These are phyloP conservation scores for Malurus melanocephalus DNA, from an alignment of 2,113 vertebrate genomes.

Conservation along the genomic window DNA sequence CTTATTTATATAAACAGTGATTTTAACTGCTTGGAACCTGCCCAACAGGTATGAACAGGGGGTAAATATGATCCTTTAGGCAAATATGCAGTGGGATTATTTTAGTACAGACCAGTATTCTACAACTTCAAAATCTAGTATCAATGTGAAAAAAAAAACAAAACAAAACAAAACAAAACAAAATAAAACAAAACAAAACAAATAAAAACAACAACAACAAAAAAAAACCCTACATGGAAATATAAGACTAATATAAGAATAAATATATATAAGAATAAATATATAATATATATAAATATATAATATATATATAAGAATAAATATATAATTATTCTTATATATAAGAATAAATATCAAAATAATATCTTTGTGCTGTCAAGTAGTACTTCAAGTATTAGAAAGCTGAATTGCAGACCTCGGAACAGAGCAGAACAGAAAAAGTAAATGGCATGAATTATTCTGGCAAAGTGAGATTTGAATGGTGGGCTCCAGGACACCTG, in stretches of 20 bases:
- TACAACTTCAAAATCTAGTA: background rate
- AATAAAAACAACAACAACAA: too few species aligned
- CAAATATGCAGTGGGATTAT: background rate
- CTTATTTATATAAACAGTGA: background rate
- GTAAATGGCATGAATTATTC: background rate
- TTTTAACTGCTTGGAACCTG: background rate
- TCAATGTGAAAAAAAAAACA: background rate
- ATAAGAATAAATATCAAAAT: background rate
- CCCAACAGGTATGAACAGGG: background rate
- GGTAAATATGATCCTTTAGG: background rate
- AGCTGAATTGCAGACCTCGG: background rate
- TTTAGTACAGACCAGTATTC: background rate
- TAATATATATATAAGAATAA: too few species aligned
- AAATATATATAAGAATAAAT: too few species aligned
- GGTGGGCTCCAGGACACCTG: background rate
- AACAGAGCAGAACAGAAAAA: background rate
- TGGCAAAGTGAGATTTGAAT: background rate
- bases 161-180: too few species aligned
- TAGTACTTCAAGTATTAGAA: background rate
- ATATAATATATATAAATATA: too few species aligned
- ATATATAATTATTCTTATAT: too few species aligned
- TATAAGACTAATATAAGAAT: background rate
- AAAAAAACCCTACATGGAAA: background rate
- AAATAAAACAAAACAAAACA: too few species aligned
- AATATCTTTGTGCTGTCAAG: background rate